Percentiles rank a stretch among this genome's conserved stretches.
Evolutionary conservation across 2,888 invertebrate genomes (phyloP).

Genomic region (Trichopoda pennipes): DNA sequence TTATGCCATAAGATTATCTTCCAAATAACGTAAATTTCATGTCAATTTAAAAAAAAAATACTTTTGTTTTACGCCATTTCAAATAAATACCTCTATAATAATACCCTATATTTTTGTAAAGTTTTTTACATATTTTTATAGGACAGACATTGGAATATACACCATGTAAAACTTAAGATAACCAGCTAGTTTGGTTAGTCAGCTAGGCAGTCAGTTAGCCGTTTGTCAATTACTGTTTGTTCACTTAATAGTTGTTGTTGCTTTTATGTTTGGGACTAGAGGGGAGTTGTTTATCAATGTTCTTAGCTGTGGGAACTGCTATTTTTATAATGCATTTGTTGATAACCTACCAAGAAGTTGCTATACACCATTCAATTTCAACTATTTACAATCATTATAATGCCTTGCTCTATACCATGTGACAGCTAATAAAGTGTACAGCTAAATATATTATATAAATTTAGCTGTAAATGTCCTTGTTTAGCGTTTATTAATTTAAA

Average conservation of each 20-base stretch:
- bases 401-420: constrained; percentile 21
- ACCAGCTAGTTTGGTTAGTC: constrained; percentile 9
- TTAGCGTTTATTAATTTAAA: too few species aligned
- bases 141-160: constrained; percentile 26
- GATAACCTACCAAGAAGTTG: constrained; percentile 58
- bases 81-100: too few species aligned
- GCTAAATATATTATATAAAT: not conserved
- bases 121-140: constrained; percentile 9
- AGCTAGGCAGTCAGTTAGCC: constrained; percentile 17
- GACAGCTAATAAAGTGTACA: constrained; percentile 1
- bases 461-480: too few species aligned
- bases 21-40: too few species aligned
- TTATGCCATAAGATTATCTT: too few species aligned
- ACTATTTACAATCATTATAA: constrained; percentile 14
- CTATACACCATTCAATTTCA: not conserved
- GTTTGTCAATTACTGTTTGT: constrained; percentile 48
- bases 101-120: too few species aligned
- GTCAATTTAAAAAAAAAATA: too few species aligned
- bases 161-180: constrained; percentile 48
- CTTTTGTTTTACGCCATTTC: too few species aligned
- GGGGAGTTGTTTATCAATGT: constrained; percentile 56
- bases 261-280: not conserved
- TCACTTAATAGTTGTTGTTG: constrained; percentile 21
- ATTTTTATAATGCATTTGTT: constrained; percentile 47
- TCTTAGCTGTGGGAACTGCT: constrained; percentile 65